Conservation (phyloP, 2,113 vertebrate genomes). For the Hemibates koningsi region DNA sequence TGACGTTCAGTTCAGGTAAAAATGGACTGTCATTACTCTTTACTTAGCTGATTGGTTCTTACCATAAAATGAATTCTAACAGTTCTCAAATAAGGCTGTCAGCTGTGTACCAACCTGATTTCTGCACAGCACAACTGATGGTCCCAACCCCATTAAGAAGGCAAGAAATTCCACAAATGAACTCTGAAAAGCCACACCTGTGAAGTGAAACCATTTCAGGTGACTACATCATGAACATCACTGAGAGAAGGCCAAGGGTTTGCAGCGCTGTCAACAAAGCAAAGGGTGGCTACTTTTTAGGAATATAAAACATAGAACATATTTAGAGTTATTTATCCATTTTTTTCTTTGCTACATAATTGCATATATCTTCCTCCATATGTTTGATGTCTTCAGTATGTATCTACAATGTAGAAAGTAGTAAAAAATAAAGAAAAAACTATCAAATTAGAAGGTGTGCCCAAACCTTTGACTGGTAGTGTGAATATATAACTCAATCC, state of each 20-base stretch:
- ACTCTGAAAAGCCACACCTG: neutral
- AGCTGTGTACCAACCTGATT: neutral
- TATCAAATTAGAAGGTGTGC: neutral
- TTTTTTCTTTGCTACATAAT: neutral
- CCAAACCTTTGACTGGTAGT: neutral
- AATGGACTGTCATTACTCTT: neutral
- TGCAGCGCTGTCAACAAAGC: neutral
- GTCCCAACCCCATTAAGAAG: neutral
- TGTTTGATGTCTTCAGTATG: neutral
- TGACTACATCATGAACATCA: neutral
- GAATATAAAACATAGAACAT: neutral
- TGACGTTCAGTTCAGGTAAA: neutral
- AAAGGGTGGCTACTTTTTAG: neutral
- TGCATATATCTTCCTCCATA: neutral
- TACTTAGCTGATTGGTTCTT: neutral
- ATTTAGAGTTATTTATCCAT: neutral
- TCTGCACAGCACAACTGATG: neutral
- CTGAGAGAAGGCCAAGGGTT: neutral
- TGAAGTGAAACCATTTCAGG: neutral
- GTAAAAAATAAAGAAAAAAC: neutral
- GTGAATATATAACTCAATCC: neutral
- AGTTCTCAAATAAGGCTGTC: neutral
- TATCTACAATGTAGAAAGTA: neutral
- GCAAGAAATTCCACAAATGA: neutral
- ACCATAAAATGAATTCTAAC: neutral